These are phyloP conservation scores for Popillia japonica DNA, from an alignment of 1,140 invertebrate species.

Conservation along the genomic window DNA sequence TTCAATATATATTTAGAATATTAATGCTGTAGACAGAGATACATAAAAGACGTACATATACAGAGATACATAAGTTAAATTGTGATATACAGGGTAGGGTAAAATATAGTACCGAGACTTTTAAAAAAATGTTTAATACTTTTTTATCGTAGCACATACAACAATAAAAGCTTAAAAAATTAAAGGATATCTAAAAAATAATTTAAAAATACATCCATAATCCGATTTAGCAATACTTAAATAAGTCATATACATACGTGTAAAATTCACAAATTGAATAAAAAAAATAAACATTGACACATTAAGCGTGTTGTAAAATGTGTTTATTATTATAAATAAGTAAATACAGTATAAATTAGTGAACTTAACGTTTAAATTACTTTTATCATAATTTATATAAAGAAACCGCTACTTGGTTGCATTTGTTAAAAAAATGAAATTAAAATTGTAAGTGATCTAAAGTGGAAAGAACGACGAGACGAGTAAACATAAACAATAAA, in stretches of 20 bases:
- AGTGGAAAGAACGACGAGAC: background rate
- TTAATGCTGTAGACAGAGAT: no score
- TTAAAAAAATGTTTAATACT: no score
- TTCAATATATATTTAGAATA: no score
- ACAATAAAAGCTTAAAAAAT: no score
- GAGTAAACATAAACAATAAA: no score
- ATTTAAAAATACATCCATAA: background rate
- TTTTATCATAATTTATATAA: background rate
- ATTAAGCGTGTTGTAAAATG: background rate
- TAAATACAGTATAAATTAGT: background rate
- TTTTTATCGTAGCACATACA: no score
- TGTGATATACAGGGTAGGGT: no score
- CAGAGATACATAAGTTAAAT: no score
- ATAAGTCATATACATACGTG: background rate
- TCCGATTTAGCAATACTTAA: no score
- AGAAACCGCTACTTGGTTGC: background rate
- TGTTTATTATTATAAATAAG: constrained; percentile 4
- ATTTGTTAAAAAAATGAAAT: background rate
- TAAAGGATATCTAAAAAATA: background rate
- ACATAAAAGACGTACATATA: no score
- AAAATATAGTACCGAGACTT: no score
- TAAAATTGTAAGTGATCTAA: background rate
- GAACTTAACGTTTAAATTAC: background rate
- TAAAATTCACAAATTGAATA: background rate
- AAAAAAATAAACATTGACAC: background rate